Evolutionary conservation across 2,113 vertebrate species (phyloP).

Genomic region (Rynchops niger): DNA sequence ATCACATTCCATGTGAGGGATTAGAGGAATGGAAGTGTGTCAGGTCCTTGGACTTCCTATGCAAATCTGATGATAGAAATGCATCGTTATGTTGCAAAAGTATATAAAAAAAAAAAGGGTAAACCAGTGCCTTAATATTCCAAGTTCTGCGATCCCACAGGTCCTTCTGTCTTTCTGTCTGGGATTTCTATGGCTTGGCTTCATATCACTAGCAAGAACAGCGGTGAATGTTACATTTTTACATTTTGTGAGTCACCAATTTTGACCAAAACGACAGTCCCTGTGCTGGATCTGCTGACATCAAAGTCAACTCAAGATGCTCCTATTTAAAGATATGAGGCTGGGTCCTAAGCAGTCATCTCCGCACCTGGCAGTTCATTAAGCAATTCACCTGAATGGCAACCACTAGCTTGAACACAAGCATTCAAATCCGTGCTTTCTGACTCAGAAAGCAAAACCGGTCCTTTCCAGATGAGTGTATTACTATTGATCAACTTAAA

Average conservation of each 20-base stretch:
- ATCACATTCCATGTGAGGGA: not conserved
- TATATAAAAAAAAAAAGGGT: not conserved
- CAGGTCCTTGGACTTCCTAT: not conserved
- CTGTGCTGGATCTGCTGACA: rapidly evolving
- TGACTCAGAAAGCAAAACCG: not conserved
- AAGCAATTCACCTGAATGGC: not conserved
- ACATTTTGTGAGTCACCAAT: not conserved
- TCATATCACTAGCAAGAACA: not conserved
- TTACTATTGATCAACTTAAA: not conserved
- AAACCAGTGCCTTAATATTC: not conserved
- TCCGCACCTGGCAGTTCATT: not conserved
- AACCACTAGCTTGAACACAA: not conserved
- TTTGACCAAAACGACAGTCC: not conserved
- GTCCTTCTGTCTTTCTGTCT: not conserved
- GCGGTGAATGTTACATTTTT: not conserved
- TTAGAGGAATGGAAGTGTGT: not conserved
- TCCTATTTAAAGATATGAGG: not conserved
- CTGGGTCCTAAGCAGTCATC: not conserved
- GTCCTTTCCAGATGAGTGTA: not conserved
- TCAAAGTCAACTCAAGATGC: not conserved
- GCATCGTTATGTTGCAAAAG: not conserved
- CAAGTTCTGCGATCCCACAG: not conserved
- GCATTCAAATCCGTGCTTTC: not conserved
- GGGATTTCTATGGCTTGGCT: not conserved
- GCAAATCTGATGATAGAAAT: not conserved